Evolutionary conservation across 2,888 invertebrate species (phyloP), one percentile per base, ranked within the genome.

Genomic region (Eupithecia pulchellata): DNA sequence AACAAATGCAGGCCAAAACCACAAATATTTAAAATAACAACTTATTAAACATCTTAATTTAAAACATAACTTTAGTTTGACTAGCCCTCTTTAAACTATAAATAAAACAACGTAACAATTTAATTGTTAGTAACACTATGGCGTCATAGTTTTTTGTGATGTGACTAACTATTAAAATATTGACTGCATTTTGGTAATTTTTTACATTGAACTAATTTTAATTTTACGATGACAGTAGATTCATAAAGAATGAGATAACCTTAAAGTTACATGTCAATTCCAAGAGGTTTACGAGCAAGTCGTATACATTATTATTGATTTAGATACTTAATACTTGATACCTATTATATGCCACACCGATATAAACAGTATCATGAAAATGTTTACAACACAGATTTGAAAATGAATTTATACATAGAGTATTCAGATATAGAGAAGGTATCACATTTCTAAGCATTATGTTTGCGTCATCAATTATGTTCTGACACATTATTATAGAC

Each of bases 211-310:
- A 60, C 9, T 60, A 47, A 47, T n/a, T 2, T 47, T 47, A 17
- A 11, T 47, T n/a, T n/a, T n/a, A n/a, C n/a, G n/a, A n/a, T n/a
- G 5, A 47, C 11, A 39, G 32, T 66, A 20, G 55, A 61, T 29
- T 57, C 2, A 29, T 17, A 55, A 32, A 60, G 17, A 58, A 36
- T 34, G 20, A 34, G 17, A 64, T 32, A 52, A 52, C 29, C 52
- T 62, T 47, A 17, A 20, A 67, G 27, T 62, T 47, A 62, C 5
- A 63, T 25, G 14, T 68, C 68, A 68, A 68, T 68, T 68, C 68
- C 68, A 64, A 68, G 30, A 58, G 39, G 30, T 39, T 57, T 17
- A 66, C 42, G 42, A 62, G 57, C 30, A 66, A 62, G 61, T 52
- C 36, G 52, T 34, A 66, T 61, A 65, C 52, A 55, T 34, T 57